Evolutionary conservation across 2,113 vertebrate species (phyloP).

Genomic region (Gymnarchus niloticus): DNA sequence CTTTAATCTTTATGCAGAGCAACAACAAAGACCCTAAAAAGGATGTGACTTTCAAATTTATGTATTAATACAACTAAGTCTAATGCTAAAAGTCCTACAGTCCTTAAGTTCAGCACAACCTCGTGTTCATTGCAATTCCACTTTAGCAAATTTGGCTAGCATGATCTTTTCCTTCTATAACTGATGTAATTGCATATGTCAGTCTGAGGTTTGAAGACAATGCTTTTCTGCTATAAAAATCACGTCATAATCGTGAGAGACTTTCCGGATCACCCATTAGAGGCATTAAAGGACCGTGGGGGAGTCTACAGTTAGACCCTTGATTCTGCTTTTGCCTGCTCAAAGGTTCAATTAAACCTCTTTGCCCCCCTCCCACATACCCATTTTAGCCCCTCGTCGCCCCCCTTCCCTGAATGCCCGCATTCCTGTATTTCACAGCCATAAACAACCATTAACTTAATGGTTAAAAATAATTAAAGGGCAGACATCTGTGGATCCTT

Average conservation of each 20-base stretch:
- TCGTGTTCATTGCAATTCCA: neutral
- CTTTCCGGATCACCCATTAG: neutral
- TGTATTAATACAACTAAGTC: neutral
- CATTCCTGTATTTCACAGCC: constrained; percentile 71
- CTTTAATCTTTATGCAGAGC: neutral
- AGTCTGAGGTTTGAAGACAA: neutral
- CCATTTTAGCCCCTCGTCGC: neutral
- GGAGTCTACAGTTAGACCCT: neutral
- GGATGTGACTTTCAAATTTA: neutral
- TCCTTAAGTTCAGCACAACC: too few relatives aligned
- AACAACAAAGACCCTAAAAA: neutral
- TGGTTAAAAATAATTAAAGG: constrained; percentile 67
- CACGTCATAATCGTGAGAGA: neutral
- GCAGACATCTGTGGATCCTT: constrained; percentile 59
- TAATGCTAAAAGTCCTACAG: too few relatives aligned
- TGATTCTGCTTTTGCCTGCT: neutral
- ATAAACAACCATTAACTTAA: constrained; percentile 74
- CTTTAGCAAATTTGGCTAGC: neutral
- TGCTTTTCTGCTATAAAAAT: neutral
- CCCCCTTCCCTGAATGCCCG: constrained; percentile 19
- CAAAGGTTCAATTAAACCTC: neutral
- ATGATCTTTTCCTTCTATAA: neutral
- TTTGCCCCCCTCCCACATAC: constrained; percentile 8
- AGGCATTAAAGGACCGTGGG: neutral
- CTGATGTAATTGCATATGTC: neutral